These are phyloP conservation scores for Ctena decussata DNA, from an alignment of 2,888 invertebrate species.

Conservation along the genomic window DNA sequence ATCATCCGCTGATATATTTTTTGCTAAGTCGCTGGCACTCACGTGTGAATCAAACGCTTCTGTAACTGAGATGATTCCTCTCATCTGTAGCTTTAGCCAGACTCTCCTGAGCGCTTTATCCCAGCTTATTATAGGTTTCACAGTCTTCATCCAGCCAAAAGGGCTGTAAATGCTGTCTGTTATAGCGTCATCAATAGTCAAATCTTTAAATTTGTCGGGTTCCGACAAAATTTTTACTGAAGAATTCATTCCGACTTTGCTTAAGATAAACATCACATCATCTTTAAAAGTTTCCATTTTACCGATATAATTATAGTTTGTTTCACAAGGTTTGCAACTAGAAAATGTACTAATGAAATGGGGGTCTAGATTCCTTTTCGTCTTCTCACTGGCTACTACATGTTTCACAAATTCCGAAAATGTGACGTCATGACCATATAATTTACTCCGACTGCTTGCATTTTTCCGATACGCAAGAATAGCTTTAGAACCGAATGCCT, in stretches of 20 bases:
- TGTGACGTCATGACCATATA: slow-evolving; percentile 53
- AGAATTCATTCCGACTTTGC: slow-evolving; percentile 42
- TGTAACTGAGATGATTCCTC: slow-evolving; percentile 41
- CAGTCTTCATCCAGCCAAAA: slow-evolving; percentile 45
- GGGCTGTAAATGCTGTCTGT: slow-evolving; percentile 50
- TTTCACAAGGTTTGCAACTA: slow-evolving; percentile 50
- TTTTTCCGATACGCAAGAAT: slow-evolving; percentile 15
- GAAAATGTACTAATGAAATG: slow-evolving; percentile 48
- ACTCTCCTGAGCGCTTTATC: slow-evolving; percentile 50
- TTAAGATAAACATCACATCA: slow-evolving; percentile 48
- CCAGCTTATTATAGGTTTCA: slow-evolving; percentile 51
- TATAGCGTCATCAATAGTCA: slow-evolving; percentile 49
- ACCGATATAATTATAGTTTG: slow-evolving; percentile 45
- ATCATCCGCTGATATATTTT: slow-evolving; percentile 21
- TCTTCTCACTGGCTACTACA: slow-evolving; percentile 30
- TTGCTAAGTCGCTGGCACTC: neutral
- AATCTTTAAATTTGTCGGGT: neutral
- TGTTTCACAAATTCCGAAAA: slow-evolving; percentile 54
- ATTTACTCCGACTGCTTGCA: neutral
- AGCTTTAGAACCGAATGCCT: slow-evolving; percentile 39
- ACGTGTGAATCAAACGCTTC: slow-evolving; percentile 3
- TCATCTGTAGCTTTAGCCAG: slow-evolving; percentile 62
- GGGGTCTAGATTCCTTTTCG: slow-evolving; percentile 29
- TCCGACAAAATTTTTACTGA: slow-evolving; percentile 11
- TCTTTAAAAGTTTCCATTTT: slow-evolving; percentile 50